A percentile compares a stretch with the other conserved stretches of the same genome.
These are phyloP conservation scores for Paelopatides confundens DNA, from an alignment of 53 echinoderm and acorn worm species.

Conservation along the genomic window DNA sequence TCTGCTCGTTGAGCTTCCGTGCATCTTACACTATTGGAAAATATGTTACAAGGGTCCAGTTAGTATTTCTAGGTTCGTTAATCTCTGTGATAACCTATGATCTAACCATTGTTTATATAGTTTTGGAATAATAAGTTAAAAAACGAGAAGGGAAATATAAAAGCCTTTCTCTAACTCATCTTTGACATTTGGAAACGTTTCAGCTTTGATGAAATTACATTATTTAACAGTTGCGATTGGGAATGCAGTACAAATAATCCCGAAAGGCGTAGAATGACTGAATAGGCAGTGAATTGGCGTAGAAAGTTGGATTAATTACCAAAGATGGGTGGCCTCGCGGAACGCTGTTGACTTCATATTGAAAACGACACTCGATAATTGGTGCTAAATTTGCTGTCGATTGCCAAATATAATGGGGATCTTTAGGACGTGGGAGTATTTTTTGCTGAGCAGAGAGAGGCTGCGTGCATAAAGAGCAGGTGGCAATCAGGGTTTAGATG, in stretches of 20 bases:
- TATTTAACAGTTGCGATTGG: background rate
- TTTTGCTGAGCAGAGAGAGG: slow-evolving; percentile 5
- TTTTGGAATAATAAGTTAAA: background rate
- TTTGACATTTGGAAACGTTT: slow-evolving; percentile 26
- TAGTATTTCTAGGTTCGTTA: background rate
- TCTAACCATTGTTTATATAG: background rate
- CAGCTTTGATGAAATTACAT: slow-evolving; percentile 36
- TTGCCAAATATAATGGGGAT: slow-evolving; percentile 37
- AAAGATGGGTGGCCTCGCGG: background rate
- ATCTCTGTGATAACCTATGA: background rate
- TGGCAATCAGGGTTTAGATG: background rate
- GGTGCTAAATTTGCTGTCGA: slow-evolving; percentile 41
- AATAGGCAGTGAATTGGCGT: background rate
- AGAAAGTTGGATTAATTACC: slow-evolving; percentile 6
- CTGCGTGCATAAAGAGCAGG: background rate
- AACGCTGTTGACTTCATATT: slow-evolving; percentile 9
- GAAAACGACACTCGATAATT: slow-evolving; percentile 1
- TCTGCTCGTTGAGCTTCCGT: background rate
- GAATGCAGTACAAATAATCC: slow-evolving; percentile 28
- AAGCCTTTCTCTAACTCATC: background rate
- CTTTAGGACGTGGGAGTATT: slow-evolving; percentile 41
- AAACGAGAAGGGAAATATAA: background rate
- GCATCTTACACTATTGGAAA: background rate
- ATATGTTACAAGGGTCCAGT: background rate
- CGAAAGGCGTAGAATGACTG: background rate